Percentiles rank a stretch among this genome's conserved stretches.
phyloP scores from a whole-genome alignment of 2,888 invertebrate genomes.

The Dolichopus griseipennis region DNA sequence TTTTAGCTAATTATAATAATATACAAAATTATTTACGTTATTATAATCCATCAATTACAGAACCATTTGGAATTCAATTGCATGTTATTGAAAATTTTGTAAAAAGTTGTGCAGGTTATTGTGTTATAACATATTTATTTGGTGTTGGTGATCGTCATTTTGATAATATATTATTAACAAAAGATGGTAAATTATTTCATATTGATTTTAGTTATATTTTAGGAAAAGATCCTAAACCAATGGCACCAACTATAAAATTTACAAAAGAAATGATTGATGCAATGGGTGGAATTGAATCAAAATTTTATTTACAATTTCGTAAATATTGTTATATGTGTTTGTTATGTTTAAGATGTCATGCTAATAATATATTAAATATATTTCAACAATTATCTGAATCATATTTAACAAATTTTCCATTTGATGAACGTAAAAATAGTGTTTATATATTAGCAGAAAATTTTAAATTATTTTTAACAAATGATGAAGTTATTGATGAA shows the following conservation, averaged over 20 bases:
- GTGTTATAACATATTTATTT: not conserved
- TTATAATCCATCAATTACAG: not conserved
- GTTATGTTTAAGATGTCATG: constrained; percentile 1
- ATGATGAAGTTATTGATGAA: not conserved
- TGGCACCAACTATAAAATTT: not conserved
- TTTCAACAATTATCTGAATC: not conserved
- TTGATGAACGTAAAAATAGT: not conserved
- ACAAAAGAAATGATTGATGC: constrained; percentile 4
- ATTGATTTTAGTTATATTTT: constrained; percentile 1
- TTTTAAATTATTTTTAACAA: not conserved
- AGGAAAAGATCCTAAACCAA: not conserved
- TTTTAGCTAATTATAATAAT: not conserved
- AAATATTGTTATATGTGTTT: not conserved
- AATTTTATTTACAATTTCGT: not conserved
- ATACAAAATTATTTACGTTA: not conserved
- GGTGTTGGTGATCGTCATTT: not conserved
- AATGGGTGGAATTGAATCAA: constrained; percentile 1
- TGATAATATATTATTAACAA: not conserved
- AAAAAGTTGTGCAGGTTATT: constrained; percentile 1
- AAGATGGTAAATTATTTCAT: constrained; percentile 1
- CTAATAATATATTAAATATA: not conserved
- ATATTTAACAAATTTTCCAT: not conserved
- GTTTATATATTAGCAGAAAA: not conserved
- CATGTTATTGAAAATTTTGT: not conserved
- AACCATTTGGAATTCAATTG: not conserved